Percentiles rank a stretch among this genome's conserved stretches.
These are phyloP conservation scores for Zelleria hepariella DNA, from an alignment of 2,888 invertebrate species.

Conservation along the genomic window DNA sequence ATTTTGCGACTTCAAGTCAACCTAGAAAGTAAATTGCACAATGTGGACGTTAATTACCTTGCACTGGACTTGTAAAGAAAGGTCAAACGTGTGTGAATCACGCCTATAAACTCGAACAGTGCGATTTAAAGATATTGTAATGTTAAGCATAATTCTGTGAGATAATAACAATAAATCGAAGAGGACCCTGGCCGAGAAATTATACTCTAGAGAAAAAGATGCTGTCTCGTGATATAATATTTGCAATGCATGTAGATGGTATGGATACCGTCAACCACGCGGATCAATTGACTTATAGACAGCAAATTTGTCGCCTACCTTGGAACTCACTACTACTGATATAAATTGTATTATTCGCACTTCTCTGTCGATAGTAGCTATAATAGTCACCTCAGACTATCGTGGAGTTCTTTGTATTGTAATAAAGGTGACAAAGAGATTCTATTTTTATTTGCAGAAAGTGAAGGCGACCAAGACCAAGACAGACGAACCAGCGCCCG, in stretches of 20 bases:
- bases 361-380: background rate
- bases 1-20: background rate
- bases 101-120: background rate
- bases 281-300: background rate
- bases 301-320: too few species aligned
- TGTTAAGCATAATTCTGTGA: background rate
- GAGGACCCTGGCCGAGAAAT: background rate
- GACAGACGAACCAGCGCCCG: slow-evolving; percentile 20
- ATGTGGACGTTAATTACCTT: background rate
- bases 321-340: too few species aligned
- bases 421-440: background rate
- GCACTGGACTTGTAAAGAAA: background rate
- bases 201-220: background rate
- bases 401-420: background rate
- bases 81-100: background rate
- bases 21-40: background rate
- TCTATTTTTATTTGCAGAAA: slow-evolving; percentile 19
- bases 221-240: too few species aligned
- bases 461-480: slow-evolving; percentile 37
- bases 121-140: background rate
- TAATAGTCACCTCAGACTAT: background rate
- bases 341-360: background rate
- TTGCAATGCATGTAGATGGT: background rate
- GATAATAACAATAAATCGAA: background rate
- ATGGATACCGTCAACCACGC: background rate